Base-by-base conservation (phyloP, 2,113 vertebrate species). In the Parus major region DNA sequence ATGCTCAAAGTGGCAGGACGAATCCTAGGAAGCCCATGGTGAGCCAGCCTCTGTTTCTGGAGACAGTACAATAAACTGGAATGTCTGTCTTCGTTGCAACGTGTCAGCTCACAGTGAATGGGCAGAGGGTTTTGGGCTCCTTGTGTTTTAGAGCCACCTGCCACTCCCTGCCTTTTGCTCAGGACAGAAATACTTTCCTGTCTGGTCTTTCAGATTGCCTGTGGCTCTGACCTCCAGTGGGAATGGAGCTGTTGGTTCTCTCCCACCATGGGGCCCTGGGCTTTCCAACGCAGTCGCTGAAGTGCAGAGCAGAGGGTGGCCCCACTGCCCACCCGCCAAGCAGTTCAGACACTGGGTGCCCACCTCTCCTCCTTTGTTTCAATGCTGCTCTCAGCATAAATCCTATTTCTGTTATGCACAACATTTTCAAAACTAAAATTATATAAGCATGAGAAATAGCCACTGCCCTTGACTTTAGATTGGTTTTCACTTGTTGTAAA, bases 211-310 rank as follows among this genome's bases (percentile, higher is more conserved):
- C 52, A 55, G 33, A 42, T 10, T 66, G 18, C 33, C 41, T 63
- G 39, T 64, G 56, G 7, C 27, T 65, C 6, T 73, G 21, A 44
- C 14, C 25, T 72, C 33, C 35, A 19, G 9, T 1, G 1, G 61
- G 56, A 63, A 25, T 46, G 36, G 36, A 84, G n/a, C 20, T 42
- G 7, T 23, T 46, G 20, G 10, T 12, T 70, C 10, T 39, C 9
- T 33, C 13, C 15, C 5, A 24, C 33, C 22, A 4, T 0, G 2
- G 7, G 7, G 25, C 11, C 5, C 11, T 60, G 49, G 29, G 12
- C 27, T 90, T 82, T 90, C 31, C 0, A 4, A 8, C 0, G 0
- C 49, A 60, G 27, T 28, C 0, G 0, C 44, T 56, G 35, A 64
- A 63, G 44, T 11, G 25, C 42, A 75, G 55, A 91, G 78, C 42